These are phyloP conservation scores for Tenualosa ilisha DNA, from an alignment of 2,797 vertebrate species.

Conservation along the genomic window DNA sequence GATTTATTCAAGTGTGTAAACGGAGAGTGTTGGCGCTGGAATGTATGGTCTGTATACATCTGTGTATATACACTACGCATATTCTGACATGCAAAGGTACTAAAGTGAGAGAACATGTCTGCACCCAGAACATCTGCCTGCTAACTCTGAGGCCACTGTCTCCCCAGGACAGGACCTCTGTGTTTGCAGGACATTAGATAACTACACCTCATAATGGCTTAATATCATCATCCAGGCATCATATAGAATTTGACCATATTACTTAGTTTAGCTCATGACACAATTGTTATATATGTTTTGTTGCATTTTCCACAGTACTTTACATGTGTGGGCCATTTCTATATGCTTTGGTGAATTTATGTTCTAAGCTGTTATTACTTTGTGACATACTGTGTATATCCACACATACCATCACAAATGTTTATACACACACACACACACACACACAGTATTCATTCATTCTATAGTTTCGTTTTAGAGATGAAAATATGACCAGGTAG, in stretches of 20 bases:
- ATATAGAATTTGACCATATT: background rate
- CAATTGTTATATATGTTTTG: background rate
- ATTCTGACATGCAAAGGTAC: background rate
- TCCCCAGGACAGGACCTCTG: background rate
- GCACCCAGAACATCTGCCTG: background rate
- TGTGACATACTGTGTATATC: background rate
- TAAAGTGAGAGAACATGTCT: background rate
- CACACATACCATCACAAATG: background rate
- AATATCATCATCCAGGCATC: background rate
- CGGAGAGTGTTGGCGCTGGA: background rate
- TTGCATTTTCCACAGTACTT: background rate
- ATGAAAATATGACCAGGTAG: conserved; percentile 2
- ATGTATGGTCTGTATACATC: background rate
- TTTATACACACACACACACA: background rate
- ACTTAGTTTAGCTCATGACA: background rate
- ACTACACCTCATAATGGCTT: background rate
- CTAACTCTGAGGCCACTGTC: background rate
- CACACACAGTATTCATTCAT: background rate
- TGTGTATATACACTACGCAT: background rate
- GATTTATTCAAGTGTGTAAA: background rate
- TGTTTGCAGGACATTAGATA: background rate
- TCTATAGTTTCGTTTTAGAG: background rate
- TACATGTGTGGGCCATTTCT: background rate
- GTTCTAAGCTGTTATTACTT: background rate
- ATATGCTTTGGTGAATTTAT: background rate